Percentiles rank a stretch among this genome's conserved stretches.
These are phyloP conservation scores for Rhogogaster chlorosoma DNA, from an alignment of 2,888 invertebrate species.

Conservation along the genomic window DNA sequence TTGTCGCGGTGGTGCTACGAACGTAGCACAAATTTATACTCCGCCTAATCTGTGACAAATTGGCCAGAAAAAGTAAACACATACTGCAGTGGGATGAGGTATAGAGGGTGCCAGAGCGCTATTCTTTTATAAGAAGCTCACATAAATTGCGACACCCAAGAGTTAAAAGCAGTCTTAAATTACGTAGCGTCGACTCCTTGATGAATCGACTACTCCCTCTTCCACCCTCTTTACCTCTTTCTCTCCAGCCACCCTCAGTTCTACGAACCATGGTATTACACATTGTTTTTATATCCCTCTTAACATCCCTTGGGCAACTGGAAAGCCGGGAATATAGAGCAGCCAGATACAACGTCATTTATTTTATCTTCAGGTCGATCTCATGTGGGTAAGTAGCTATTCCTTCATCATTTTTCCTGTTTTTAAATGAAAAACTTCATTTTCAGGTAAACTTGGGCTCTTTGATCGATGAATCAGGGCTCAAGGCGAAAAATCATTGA, in stretches of 20 bases:
- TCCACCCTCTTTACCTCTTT: slow-evolving; percentile 56
- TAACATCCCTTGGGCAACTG: slow-evolving; percentile 59
- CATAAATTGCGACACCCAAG: slow-evolving; percentile 78
- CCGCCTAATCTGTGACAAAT: slow-evolving; percentile 74
- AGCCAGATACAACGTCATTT: slow-evolving; percentile 28
- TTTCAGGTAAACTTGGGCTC: not conserved
- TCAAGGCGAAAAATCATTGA: not conserved
- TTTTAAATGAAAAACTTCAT: not conserved
- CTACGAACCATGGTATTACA: slow-evolving; percentile 65
- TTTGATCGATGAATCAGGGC: not conserved
- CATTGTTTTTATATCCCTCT: slow-evolving; percentile 72
- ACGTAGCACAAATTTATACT: slow-evolving; percentile 69
- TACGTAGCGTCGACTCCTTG: slow-evolving; percentile 77
- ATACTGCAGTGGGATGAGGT: slow-evolving; percentile 57
- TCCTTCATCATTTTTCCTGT: not conserved
- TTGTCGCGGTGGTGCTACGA: slow-evolving; percentile 58
- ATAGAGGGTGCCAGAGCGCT: slow-evolving; percentile 65
- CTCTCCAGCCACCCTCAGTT: slow-evolving; percentile 45
- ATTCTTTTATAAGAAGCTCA: slow-evolving; percentile 78
- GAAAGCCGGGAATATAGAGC: slow-evolving; percentile 33
- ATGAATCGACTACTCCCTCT: slow-evolving; percentile 77
- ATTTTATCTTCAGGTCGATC: slow-evolving; percentile 11
- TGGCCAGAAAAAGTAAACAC: slow-evolving; percentile 65
- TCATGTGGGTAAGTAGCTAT: not conserved
- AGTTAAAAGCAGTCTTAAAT: slow-evolving; percentile 79